Percentiles rank a stretch among this genome's conserved stretches.
These are phyloP conservation scores for Heteromyza rotundicornis DNA, from an alignment of 2,888 invertebrate genomes.

Conservation along the genomic window DNA sequence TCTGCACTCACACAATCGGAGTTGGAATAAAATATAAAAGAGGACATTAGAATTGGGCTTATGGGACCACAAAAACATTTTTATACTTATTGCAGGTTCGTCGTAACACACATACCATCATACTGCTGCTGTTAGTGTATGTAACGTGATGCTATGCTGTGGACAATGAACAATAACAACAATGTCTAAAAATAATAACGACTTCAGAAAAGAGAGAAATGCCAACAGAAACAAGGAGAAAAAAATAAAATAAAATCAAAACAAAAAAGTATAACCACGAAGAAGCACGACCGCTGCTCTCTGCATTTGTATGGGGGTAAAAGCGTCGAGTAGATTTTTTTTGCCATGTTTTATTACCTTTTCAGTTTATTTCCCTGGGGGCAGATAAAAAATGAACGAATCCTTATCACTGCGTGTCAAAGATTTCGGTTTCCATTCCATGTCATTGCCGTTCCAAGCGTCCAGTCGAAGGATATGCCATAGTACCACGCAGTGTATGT, in stretches of 20 bases:
- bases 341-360: slow-evolving; percentile 56
- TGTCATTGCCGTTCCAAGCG: no score
- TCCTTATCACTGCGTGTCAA: slow-evolving; percentile 58
- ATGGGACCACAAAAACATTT: slow-evolving; percentile 51
- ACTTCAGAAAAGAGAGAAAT: slow-evolving; percentile 46
- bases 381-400: slow-evolving; percentile 58
- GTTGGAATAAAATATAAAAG: slow-evolving; percentile 56
- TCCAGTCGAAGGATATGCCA: slow-evolving; percentile 44
- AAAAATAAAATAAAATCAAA: background rate
- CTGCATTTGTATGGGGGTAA: background rate
- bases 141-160: background rate
- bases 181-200: slow-evolving; percentile 48
- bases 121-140: background rate
- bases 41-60: slow-evolving; percentile 57
- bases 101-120: slow-evolving; percentile 10
- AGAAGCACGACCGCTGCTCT: background rate
- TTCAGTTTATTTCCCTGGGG: slow-evolving; percentile 57
- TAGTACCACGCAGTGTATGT: slow-evolving; percentile 34
- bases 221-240: slow-evolving; percentile 20
- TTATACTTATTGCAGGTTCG: slow-evolving; percentile 47
- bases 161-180: slow-evolving; percentile 31
- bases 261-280: slow-evolving; percentile 5
- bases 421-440: slow-evolving; percentile 50
- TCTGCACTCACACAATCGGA: slow-evolving; percentile 40
- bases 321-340: slow-evolving; percentile 38